Conservation (phyloP, 2,113 vertebrate species). For the Brachionichthys hirsutus region DNA sequence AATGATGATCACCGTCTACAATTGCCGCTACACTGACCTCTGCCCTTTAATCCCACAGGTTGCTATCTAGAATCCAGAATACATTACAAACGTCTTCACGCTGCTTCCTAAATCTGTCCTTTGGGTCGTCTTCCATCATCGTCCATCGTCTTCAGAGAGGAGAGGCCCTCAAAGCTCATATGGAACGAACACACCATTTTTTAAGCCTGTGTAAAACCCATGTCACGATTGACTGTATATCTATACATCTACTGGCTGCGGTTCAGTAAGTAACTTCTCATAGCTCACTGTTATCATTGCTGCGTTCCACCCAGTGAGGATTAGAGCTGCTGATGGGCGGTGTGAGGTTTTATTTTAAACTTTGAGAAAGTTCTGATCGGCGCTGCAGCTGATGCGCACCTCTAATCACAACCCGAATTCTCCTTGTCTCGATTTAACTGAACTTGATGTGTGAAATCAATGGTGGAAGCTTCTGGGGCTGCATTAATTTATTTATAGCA, state of each 20-base stretch:
- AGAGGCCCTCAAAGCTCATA: neutral
- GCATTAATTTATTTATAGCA: neutral
- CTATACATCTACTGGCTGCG: neutral
- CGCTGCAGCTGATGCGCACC: too few relatives aligned
- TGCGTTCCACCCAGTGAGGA: too few relatives aligned
- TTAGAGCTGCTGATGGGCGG: too few relatives aligned
- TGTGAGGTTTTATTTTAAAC: too few relatives aligned
- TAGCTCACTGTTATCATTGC: too few relatives aligned
- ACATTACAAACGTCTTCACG: neutral
- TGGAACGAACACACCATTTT: too few relatives aligned
- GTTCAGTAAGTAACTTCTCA: neutral
- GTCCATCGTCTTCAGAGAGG: slow-evolving; percentile 4
- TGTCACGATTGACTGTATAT: neutral
- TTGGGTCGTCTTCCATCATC: neutral
- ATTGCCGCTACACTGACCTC: neutral
- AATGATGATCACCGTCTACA: neutral
- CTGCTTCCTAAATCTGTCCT: neutral
- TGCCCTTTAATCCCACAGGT: neutral
- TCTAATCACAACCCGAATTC: too few relatives aligned
- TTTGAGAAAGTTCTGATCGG: too few relatives aligned
- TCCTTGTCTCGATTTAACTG: too few relatives aligned
- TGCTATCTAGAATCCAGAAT: neutral
- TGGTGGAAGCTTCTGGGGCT: neutral
- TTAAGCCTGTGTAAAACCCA: neutral
- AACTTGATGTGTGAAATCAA: too few relatives aligned